Percentiles rank a stretch among this genome's conserved stretches.
Evolutionary conservation across 2,113 vertebrate genomes (phyloP).

Genomic region (Platysternon megacephalum): DNA sequence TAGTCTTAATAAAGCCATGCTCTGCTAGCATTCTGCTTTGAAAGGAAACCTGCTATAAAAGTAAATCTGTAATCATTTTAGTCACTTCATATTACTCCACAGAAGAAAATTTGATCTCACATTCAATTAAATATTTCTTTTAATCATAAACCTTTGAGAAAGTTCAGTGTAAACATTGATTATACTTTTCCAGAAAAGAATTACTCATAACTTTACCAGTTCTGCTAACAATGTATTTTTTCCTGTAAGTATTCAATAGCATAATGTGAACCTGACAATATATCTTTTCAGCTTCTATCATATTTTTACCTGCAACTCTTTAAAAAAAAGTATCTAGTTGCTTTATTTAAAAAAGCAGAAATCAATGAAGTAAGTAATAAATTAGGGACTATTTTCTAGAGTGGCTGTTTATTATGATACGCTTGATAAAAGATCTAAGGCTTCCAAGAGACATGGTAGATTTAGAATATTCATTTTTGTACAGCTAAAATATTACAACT

Average conservation of each 20-base stretch:
- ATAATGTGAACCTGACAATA: not conserved
- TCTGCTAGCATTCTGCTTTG: slow-evolving; percentile 15
- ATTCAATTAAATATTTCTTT: not conserved
- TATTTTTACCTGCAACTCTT: not conserved
- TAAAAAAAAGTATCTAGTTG: not conserved
- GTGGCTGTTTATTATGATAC: not conserved
- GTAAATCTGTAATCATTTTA: not conserved
- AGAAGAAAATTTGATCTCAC: not conserved
- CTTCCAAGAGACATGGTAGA: not conserved
- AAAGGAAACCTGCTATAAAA: not conserved
- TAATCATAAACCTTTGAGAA: not conserved
- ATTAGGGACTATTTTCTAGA: slow-evolving; percentile 10
- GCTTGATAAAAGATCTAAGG: slow-evolving; percentile 20
- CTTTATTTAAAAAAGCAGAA: not conserved
- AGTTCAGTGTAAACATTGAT: not conserved
- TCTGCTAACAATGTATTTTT: not conserved
- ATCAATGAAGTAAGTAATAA: not conserved
- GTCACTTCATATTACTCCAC: slow-evolving; percentile 1
- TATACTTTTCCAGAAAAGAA: not conserved
- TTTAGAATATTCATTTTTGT: slow-evolving; percentile 29
- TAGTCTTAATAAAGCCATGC: not conserved
- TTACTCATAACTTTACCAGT: accelerated
- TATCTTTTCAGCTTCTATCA: not conserved
- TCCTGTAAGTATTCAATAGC: not conserved
- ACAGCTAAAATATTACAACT: not conserved